Base-by-base conservation (phyloP, 2,113 vertebrate species). In the Nestor notabilis region DNA sequence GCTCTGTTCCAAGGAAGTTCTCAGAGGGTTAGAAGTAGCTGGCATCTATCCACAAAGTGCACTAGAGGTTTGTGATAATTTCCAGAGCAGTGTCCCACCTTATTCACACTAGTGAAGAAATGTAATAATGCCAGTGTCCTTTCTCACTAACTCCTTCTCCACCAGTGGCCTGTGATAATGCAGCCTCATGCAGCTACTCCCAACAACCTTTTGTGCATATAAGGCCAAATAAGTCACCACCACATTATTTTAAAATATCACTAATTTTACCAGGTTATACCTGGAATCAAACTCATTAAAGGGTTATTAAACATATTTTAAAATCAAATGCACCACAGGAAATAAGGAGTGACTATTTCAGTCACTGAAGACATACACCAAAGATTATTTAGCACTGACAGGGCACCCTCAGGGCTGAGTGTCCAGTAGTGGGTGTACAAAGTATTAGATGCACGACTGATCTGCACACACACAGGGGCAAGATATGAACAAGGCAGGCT, bases 401-500 rank as follows among this genome's bases (percentile, higher is more conserved):
- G n/a, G 18, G 17, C 0, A 1, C 13, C 52, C 21, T 24, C 28
- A 27, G 28, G 7, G 6, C 24, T 25, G 17, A 41, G 10, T 2
- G 23, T 37, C 20, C 41, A 7, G 13, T 1, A 25, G 13, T 0
- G 18, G 27, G 60, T 23, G 23, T 28, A 9, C 46, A 66, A 9
- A 2, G 18, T 12, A 19, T 0, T 0, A 53, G 28, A 31, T 7
- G 7, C 41, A 28, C 0, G 1, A 25, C 0, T 41, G 39, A 61
- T 17, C 11, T 61, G 71, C 46, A 35, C 0, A 0, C 3, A 21
- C 37, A 33, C 2, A 1, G 1, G 17, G 14, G 21, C 7, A 17
- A 53, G 27, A 23, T 1, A 2, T 0, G 4, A 52, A 20, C 1
- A 0, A 41, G 33, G 4, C 44, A 46, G 25, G 28, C 2, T 25